Conservation (phyloP, 1,140 invertebrate genomes). For the Halotydeus destructor region DNA sequence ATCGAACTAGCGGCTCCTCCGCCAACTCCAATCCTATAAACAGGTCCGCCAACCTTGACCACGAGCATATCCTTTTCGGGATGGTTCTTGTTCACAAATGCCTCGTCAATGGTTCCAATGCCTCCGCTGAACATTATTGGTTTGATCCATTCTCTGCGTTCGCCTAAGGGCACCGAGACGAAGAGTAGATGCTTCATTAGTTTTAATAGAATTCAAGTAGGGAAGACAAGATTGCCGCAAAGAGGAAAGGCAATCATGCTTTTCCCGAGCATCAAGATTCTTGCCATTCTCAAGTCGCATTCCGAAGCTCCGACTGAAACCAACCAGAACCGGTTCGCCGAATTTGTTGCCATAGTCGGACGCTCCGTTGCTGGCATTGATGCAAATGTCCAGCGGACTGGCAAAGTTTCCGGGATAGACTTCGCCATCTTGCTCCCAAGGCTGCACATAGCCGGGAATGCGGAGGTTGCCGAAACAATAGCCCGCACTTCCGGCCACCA, state of each 20-base stretch:
- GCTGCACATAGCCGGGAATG: constrained; percentile 63
- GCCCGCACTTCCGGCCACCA: constrained; percentile 84
- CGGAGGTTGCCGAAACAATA: constrained; percentile 82
- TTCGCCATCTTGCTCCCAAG: constrained; percentile 47
- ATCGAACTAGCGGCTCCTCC: constrained; percentile 79
- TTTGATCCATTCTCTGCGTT: constrained; percentile 80
- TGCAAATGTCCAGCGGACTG: constrained; percentile 55
- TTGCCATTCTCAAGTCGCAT: constrained; percentile 30
- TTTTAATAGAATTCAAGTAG: too few relatives aligned
- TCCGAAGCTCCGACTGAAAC: constrained; percentile 80
- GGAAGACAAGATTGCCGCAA: neutral
- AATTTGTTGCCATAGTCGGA: constrained; percentile 99
- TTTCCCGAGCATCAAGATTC: neutral
- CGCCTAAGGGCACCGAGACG: constrained; percentile 21
- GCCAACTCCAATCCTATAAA: constrained; percentile 83
- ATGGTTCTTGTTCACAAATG: constrained; percentile 46
- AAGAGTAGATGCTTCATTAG: too few relatives aligned
- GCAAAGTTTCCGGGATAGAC: constrained; percentile 77
- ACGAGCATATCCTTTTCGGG: constrained; percentile 57
- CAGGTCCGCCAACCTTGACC: constrained; percentile 80
- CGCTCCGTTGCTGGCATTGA: constrained; percentile 91
- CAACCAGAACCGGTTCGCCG: constrained; percentile 76
- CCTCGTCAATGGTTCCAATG: constrained; percentile 65
- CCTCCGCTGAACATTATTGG: constrained; percentile 98
- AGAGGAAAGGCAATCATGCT: neutral